A percentile compares a stretch with the other conserved stretches of the same genome.
Conservation (phyloP, 2,888 invertebrate genomes). For the Agrotis puta region DNA sequence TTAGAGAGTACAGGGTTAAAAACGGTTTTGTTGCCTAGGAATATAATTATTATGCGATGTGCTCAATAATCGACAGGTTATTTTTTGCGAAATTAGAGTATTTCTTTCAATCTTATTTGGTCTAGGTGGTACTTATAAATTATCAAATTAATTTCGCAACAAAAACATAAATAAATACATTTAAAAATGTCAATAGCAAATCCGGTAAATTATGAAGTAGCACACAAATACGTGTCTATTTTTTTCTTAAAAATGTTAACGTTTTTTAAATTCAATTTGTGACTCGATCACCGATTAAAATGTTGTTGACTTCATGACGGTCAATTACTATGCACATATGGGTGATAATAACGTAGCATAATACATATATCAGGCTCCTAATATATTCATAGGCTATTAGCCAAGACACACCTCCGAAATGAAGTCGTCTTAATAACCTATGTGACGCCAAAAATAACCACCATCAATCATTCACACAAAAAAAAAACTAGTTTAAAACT, state of each 20-base stretch:
- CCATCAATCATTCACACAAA: conserved; percentile 32
- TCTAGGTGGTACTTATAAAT: background rate
- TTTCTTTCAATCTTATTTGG: background rate
- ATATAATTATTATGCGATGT: background rate
- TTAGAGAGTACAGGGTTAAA: fast-evolving
- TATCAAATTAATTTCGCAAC: background rate
- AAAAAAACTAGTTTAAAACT: conserved; percentile 25
- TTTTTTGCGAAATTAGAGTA: background rate
- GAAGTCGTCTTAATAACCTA: conserved; percentile 58
- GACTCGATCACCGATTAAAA: conserved; percentile 19
- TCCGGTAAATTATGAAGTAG: conserved; percentile 27
- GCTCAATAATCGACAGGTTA: conserved; percentile 13
- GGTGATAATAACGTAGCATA: conserved; percentile 25
- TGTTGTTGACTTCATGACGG: conserved; percentile 46
- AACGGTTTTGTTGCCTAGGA: background rate
- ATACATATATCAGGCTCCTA: conserved; percentile 40
- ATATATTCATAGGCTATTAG: conserved; percentile 61
- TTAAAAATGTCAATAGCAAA: no score
- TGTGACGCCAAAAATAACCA: conserved; percentile 33
- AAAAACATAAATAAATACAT: conserved; percentile 2
- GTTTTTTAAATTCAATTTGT: conserved; percentile 44
- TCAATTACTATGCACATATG: conserved; percentile 17
- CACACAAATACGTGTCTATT: background rate
- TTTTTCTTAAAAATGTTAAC: conserved; percentile 30
- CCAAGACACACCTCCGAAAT: conserved; percentile 55